phyloP scores from a whole-genome alignment of 2,113 vertebrate genomes.

The Eupsittula cactorum region DNA sequence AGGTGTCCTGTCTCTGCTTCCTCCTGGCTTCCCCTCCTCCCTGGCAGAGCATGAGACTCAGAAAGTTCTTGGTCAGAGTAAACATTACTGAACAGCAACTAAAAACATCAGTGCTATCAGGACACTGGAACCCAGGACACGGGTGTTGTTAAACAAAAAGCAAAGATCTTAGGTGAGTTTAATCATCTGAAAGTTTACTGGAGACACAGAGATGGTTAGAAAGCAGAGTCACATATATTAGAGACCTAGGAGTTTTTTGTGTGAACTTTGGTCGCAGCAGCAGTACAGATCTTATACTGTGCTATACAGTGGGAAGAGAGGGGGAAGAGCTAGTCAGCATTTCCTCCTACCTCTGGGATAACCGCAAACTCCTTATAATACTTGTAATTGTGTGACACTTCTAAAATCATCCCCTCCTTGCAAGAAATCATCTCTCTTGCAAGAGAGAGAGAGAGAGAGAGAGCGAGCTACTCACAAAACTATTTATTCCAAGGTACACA shows the following conservation, averaged over 20 bases:
- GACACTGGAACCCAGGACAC: too few relatives aligned
- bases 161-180: neutral
- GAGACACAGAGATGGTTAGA: neutral
- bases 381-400: neutral
- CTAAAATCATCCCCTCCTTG: neutral
- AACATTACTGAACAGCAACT: too few relatives aligned
- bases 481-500: neutral
- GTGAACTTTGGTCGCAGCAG: neutral
- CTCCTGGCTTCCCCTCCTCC: too few relatives aligned
- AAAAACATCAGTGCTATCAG: too few relatives aligned
- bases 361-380: neutral
- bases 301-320: neutral
- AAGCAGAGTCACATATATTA: rapidly evolving
- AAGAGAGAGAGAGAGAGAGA: too few relatives aligned
- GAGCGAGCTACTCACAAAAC: neutral
- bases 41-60: too few relatives aligned
- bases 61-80: too few relatives aligned
- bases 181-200: neutral
- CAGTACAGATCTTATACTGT: neutral
- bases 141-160: neutral
- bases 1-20: too few relatives aligned
- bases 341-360: neutral
- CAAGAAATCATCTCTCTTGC: too few relatives aligned
- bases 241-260: neutral
- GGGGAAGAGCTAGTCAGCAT: neutral